Percentiles rank a stretch among this genome's conserved stretches.
Conservation (phyloP, 2,888 invertebrate species). For the Entomobrya multifasciata region DNA sequence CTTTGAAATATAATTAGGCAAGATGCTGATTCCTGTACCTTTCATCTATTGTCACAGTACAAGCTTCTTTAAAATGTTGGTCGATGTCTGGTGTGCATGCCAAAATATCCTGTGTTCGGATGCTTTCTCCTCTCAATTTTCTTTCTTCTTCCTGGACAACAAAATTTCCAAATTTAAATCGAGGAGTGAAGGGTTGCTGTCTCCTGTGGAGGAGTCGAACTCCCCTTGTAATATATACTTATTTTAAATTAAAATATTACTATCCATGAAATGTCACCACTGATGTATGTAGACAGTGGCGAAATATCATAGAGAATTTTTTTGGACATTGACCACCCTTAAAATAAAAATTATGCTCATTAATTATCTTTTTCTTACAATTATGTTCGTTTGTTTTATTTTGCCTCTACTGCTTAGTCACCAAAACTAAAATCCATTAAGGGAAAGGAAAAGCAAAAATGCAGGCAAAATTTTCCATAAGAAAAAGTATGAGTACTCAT, state of each 20-base stretch:
- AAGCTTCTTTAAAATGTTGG: conserved; percentile 61
- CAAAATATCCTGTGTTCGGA: conserved; percentile 64
- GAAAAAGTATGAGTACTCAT: too few species aligned
- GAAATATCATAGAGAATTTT: too few species aligned
- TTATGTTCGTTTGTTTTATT: too few species aligned
- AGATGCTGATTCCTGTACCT: conserved; percentile 34
- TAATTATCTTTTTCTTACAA: too few species aligned
- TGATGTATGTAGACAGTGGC: too few species aligned
- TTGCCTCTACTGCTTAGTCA: too few species aligned
- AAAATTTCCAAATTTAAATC: conserved; percentile 64
- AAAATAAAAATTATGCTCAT: too few species aligned
- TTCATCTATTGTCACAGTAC: not conserved
- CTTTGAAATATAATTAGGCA: conserved; percentile 69
- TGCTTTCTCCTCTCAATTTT: conserved; percentile 72
- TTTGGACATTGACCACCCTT: too few species aligned
- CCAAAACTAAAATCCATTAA: too few species aligned
- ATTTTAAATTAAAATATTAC: too few species aligned
- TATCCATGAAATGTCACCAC: conserved; percentile 70
- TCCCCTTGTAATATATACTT: conserved; percentile 60
- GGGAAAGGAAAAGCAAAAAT: too few species aligned
- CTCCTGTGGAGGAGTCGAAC: conserved; percentile 57
- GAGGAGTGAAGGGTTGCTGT: conserved; percentile 66
- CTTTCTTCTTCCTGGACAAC: conserved; percentile 64
- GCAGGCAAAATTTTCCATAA: too few species aligned
- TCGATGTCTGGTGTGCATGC: conserved; percentile 61